Percentiles rank a stretch among this genome's conserved stretches.
Evolutionary conservation across 1,140 invertebrate genomes (phyloP).

Genomic region (Sminthurides bifidus): DNA sequence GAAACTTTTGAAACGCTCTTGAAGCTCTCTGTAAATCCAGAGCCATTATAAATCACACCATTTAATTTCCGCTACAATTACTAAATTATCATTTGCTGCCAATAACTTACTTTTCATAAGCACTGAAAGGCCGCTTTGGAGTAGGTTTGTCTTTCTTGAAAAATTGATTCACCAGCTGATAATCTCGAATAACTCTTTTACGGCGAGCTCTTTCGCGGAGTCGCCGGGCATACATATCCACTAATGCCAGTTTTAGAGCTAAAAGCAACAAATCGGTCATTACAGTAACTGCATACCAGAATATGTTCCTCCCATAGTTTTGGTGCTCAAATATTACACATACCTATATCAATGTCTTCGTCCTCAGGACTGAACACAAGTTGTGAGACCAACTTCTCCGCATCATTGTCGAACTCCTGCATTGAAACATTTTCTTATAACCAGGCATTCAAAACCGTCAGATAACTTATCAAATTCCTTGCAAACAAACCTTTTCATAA

Average conservation of each 20-base stretch:
- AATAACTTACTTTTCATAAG: constrained; percentile 51
- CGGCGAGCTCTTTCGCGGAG: constrained; percentile 71
- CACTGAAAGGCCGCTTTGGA: constrained; percentile 45
- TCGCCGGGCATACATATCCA: constrained; percentile 78
- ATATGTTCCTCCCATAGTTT: neutral
- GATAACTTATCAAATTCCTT: constrained; percentile 17
- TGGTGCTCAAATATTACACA: too few species aligned
- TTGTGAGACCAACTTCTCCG: constrained; percentile 74
- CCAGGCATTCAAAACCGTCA: too few species aligned
- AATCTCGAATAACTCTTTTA: constrained; percentile 76
- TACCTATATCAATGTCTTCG: constrained; percentile 72
- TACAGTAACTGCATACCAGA: neutral
- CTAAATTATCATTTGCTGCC: constrained; percentile 4
- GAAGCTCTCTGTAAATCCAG: constrained; percentile 38
- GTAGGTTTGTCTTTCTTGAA: constrained; percentile 43
- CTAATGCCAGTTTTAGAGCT: constrained; percentile 59
- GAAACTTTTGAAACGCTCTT: constrained; percentile 66
- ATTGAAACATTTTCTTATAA: constrained; percentile 13
- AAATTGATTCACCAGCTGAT: constrained; percentile 68
- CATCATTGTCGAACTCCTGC: constrained; percentile 83
- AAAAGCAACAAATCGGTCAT: constrained; percentile 24
- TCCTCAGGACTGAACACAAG: constrained; percentile 65
- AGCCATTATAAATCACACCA: constrained; percentile 48
- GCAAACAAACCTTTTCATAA: constrained; percentile 64
- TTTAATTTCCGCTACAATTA: neutral